Percentiles rank a stretch among this genome's conserved stretches.
These are phyloP conservation scores for Melanotaenia boesemani DNA, from an alignment of 2,797 vertebrate genomes.

Conservation along the genomic window DNA sequence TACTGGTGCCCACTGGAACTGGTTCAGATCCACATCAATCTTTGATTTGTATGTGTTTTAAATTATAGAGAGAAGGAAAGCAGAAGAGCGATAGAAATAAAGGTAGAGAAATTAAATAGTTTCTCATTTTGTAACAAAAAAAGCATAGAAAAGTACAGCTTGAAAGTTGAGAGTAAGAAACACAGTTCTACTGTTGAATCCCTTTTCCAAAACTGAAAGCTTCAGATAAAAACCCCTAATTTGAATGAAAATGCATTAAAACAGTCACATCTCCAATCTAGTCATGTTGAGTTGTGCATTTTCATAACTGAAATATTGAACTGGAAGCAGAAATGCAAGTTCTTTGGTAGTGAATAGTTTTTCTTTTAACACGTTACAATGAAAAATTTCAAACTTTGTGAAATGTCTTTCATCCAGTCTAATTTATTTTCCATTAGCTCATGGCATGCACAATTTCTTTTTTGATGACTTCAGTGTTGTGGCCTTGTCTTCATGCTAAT, in stretches of 20 bases:
- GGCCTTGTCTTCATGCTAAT: slow-evolving; percentile 34
- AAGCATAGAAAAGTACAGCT: slow-evolving; percentile 13
- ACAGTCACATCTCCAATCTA: neutral
- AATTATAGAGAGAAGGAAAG: slow-evolving; percentile 63
- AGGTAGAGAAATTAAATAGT: slow-evolving; percentile 26
- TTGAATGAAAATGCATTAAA: slow-evolving; percentile 34
- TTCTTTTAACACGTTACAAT: slow-evolving; percentile 17
- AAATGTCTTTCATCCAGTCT: slow-evolving; percentile 45
- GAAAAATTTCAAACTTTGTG: slow-evolving; percentile 24
- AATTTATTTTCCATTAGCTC: slow-evolving; percentile 55
- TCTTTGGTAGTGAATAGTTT: slow-evolving; percentile 12
- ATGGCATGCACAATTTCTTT: slow-evolving; percentile 31
- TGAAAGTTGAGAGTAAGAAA: slow-evolving; percentile 12
- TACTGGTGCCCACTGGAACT: slow-evolving; percentile 85
- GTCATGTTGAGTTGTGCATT: slow-evolving; percentile 3
- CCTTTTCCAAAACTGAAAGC: neutral
- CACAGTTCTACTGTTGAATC: neutral
- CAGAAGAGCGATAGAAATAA: slow-evolving; percentile 18
- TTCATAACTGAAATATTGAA: slow-evolving; percentile 44
- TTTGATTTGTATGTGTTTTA: slow-evolving; percentile 63
- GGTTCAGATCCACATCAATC: slow-evolving; percentile 87
- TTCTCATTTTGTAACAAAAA: neutral
- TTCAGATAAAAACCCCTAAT: slow-evolving; percentile 5
- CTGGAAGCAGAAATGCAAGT: slow-evolving; percentile 19
- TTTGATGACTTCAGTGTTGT: slow-evolving; percentile 55